A percentile compares a stretch with the other conserved stretches of the same genome.
Evolutionary conservation across 2,888 invertebrate genomes (phyloP).

Genomic region (Drosophila lutescens): DNA sequence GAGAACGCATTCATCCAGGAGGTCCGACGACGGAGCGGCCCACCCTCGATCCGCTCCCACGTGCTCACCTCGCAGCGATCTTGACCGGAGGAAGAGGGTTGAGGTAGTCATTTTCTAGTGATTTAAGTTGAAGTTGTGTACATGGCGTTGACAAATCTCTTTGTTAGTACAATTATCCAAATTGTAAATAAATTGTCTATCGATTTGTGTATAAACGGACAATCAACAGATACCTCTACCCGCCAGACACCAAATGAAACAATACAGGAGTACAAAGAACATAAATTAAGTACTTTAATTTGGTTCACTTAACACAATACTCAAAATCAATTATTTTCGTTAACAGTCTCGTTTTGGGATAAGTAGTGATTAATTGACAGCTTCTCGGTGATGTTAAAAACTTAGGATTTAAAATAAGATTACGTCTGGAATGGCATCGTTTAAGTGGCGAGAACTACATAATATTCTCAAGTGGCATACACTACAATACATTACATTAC

Average conservation of each 20-base stretch:
- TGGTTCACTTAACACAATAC: constrained; percentile 39
- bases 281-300: constrained; percentile 62
- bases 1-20: constrained; percentile 96
- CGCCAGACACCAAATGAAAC: constrained; percentile 7
- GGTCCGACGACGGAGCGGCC: constrained; percentile 91
- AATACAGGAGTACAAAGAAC: constrained; percentile 22
- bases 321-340: constrained; percentile 27
- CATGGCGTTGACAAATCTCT: constrained; percentile 34
- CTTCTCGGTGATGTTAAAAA: constrained; percentile 14
- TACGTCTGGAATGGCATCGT: constrained; percentile 73
- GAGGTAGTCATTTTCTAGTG: constrained; percentile 51
- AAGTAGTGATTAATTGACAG: constrained; percentile 67
- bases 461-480: constrained; percentile 44
- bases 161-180: constrained; percentile 52
- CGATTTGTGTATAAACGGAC: constrained; percentile 3
- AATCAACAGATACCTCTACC: background rate
- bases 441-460: constrained; percentile 52
- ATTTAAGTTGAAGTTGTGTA: constrained; percentile 44
- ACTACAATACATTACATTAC: constrained; percentile 49
- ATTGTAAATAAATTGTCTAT: constrained; percentile 64
- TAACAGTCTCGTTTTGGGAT: constrained; percentile 62
- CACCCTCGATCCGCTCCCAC: constrained; percentile 87
- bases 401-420: constrained; percentile 34
- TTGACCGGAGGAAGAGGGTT: constrained; percentile 26
- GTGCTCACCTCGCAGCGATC: constrained; percentile 79